Conservation (phyloP, 1,140 invertebrate species). For the Drosophila elegans region DNA sequence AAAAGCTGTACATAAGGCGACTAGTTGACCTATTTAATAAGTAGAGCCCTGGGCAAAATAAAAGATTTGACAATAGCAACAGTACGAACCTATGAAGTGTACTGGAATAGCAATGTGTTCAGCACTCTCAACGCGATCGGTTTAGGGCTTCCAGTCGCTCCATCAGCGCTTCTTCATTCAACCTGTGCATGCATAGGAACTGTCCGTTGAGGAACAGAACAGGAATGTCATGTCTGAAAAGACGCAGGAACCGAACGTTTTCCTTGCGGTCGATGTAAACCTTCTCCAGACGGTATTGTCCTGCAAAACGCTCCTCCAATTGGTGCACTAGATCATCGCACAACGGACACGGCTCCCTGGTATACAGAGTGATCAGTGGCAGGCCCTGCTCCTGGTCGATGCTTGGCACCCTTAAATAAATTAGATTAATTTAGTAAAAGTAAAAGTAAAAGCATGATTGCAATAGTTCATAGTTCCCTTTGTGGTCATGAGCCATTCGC, state of each 20-base stretch:
- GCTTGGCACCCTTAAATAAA: slow-evolving; percentile 37
- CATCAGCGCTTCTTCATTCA: slow-evolving; percentile 87
- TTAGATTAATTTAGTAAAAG: neutral
- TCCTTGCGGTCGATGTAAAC: slow-evolving; percentile 91
- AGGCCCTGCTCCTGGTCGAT: slow-evolving; percentile 23
- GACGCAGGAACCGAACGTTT: slow-evolving; percentile 89
- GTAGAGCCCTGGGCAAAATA: no score
- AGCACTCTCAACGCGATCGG: neutral
- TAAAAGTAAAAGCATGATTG: no score
- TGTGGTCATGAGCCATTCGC: no score
- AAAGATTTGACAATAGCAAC: no score
- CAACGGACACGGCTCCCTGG: slow-evolving; percentile 92
- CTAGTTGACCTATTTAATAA: no score
- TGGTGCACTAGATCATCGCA: slow-evolving; percentile 92
- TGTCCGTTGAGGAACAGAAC: slow-evolving; percentile 93
- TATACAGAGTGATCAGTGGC: slow-evolving; percentile 90
- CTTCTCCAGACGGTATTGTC: slow-evolving; percentile 88
- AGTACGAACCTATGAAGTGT: no score
- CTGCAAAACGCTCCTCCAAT: slow-evolving; percentile 87
- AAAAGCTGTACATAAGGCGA: no score
- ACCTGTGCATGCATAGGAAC: slow-evolving; percentile 93
- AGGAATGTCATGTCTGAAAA: slow-evolving; percentile 95
- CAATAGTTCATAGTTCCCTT: no score
- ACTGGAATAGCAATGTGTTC: neutral
- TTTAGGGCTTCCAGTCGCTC: slow-evolving; percentile 77